A percentile compares a stretch with the other conserved stretches of the same genome.
Evolutionary conservation across 2,888 invertebrate genomes (phyloP).

Genomic region (Busseola fusca): DNA sequence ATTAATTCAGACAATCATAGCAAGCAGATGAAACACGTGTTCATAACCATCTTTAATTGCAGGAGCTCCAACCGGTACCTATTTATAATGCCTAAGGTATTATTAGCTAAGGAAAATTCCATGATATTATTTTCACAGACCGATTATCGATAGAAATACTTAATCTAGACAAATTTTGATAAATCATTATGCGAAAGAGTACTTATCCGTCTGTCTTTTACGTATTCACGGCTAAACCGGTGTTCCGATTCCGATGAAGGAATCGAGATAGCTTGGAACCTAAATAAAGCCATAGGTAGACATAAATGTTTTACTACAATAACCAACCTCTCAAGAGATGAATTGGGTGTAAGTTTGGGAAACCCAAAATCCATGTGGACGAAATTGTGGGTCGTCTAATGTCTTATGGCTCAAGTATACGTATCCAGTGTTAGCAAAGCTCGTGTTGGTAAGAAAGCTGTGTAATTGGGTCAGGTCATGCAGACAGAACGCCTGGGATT

Average conservation of each 20-base stretch:
- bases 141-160: not conserved
- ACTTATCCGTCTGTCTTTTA: not conserved
- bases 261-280: not conserved
- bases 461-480: slow-evolving; percentile 72
- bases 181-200: not conserved
- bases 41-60: slow-evolving; percentile 18
- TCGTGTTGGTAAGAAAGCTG: slow-evolving; percentile 54
- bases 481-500: slow-evolving; percentile 60
- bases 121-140: slow-evolving; percentile 8
- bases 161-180: slow-evolving; percentile 5
- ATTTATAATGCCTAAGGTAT: slow-evolving; percentile 25
- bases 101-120: slow-evolving; percentile 30
- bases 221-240: not conserved
- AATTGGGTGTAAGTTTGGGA: not conserved
- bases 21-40: slow-evolving; percentile 19
- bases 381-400: not conserved
- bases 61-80: slow-evolving; percentile 16
- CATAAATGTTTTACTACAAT: not conserved
- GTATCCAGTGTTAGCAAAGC: slow-evolving; percentile 19
- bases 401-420: slow-evolving; percentile 15
- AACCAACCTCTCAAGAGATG: not conserved
- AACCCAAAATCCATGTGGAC: not conserved
- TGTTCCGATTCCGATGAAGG: not conserved
- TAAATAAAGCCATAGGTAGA: not conserved
- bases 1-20: slow-evolving; percentile 23